Evolutionary conservation across 2,888 invertebrate genomes (phyloP).

Genomic region (Synergus laeviventris): DNA sequence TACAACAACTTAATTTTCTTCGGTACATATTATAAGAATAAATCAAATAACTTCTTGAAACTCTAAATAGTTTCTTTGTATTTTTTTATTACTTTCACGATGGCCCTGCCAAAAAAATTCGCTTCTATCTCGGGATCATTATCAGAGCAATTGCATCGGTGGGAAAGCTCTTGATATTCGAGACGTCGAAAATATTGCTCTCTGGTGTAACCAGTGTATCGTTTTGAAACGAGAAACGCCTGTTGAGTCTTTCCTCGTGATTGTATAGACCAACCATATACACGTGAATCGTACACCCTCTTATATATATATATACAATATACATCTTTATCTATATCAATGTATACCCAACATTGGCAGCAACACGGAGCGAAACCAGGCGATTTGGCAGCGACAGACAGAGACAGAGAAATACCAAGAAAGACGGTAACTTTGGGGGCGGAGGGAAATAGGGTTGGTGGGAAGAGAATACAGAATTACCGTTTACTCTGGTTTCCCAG

Average conservation of each 20-base stretch:
- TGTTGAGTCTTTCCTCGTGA: constrained; percentile 38
- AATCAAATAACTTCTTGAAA: not conserved
- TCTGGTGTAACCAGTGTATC: constrained; percentile 31
- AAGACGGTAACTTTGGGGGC: not conserved
- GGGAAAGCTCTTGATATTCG: constrained; percentile 33
- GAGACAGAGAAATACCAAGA: not conserved
- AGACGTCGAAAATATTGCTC: constrained; percentile 36
- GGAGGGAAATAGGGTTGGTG: not conserved
- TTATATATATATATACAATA: constrained; percentile 7
- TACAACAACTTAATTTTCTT: not conserved
- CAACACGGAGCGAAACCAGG: constrained; percentile 21
- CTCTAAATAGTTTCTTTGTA: not conserved
- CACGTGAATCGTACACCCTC: not conserved
- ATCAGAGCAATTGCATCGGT: constrained; percentile 24
- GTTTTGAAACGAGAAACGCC: constrained; percentile 35
- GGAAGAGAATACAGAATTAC: constrained; percentile 11
- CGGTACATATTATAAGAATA: not conserved
- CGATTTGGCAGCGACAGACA: constrained; percentile 37
- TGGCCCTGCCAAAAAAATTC: constrained; percentile 34
- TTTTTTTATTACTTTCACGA: not conserved
- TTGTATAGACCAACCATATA: not conserved
- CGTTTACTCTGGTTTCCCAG: constrained; percentile 23
- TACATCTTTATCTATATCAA: not conserved
- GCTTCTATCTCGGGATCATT: constrained; percentile 27
- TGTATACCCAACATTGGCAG: not conserved